Percentiles rank a stretch among this genome's conserved stretches.
These are phyloP conservation scores for Spisula subtruncata DNA, from an alignment of 2,888 invertebrate species.

Conservation along the genomic window DNA sequence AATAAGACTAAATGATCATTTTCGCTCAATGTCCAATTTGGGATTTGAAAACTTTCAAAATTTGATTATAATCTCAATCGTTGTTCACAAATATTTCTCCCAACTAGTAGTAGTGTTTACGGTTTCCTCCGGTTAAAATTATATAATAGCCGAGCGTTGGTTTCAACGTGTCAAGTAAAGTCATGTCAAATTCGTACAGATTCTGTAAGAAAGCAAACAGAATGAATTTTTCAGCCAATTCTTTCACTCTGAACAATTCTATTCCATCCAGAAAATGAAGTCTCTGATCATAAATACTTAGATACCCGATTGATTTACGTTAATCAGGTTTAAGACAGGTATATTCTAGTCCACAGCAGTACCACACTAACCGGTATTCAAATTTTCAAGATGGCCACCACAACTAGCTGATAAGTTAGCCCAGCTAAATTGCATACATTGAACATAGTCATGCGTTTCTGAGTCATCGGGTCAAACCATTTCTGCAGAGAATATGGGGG, in stretches of 20 bases:
- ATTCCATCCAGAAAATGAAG: conserved; percentile 11
- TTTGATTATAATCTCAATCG: background rate
- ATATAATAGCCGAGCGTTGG: background rate
- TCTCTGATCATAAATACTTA: conserved; percentile 10
- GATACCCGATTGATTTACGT: conserved; percentile 11
- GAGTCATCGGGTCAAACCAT: conserved; percentile 59
- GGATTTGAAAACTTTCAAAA: background rate
- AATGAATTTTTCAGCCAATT: background rate
- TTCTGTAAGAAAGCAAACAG: background rate
- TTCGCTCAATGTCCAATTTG: background rate
- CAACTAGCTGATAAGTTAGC: conserved; percentile 27
- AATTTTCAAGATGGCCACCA: conserved; percentile 49
- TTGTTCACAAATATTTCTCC: background rate
- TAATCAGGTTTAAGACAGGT: conserved; percentile 32
- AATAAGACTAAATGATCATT: background rate
- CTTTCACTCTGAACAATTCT: background rate
- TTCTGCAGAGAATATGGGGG: conserved; percentile 51
- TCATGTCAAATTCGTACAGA: too few species aligned
- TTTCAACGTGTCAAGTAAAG: background rate
- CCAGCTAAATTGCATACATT: conserved; percentile 51
- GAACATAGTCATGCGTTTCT: conserved; percentile 59
- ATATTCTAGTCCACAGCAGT: conserved; percentile 34
- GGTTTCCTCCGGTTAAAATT: background rate
- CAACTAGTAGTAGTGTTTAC: background rate
- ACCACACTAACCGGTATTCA: conserved; percentile 30